These are phyloP conservation scores for Glyptemys insculpta DNA, from an alignment of 2,797 vertebrate genomes.

Conservation along the genomic window DNA sequence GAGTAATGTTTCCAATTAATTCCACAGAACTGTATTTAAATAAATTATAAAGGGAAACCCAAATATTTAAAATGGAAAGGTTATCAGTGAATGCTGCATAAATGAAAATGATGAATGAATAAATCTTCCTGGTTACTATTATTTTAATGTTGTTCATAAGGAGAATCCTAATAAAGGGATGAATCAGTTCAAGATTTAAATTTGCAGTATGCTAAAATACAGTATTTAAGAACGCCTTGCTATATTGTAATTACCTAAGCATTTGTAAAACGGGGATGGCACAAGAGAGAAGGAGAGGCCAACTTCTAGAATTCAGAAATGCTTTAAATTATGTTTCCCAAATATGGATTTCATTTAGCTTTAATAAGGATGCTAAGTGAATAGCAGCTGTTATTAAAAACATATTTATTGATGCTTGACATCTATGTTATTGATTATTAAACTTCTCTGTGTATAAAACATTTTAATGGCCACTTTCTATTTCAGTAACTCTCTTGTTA, in stretches of 20 bases:
- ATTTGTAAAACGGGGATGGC: neutral
- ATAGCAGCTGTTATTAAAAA: neutral
- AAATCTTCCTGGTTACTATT: rapidly evolving
- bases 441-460: neutral
- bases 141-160: neutral
- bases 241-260: neutral
- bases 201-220: neutral
- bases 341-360: neutral
- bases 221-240: neutral
- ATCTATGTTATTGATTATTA: neutral
- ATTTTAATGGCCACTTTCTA: conserved; percentile 9
- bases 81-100: neutral
- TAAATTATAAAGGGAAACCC: conserved; percentile 31
- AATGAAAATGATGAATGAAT: neutral
- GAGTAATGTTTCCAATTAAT: neutral
- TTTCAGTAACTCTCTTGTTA: neutral
- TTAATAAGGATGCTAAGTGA: conserved; percentile 12
- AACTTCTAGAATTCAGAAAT: neutral
- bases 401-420: neutral
- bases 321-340: neutral
- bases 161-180: neutral
- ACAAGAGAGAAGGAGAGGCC: neutral
- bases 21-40: neutral
- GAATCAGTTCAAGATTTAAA: neutral
- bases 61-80: conserved; percentile 17